Percentiles rank a stretch among this genome's conserved stretches.
These are phyloP conservation scores for Zingel zingel DNA, from an alignment of 2,113 vertebrate species.

Conservation along the genomic window DNA sequence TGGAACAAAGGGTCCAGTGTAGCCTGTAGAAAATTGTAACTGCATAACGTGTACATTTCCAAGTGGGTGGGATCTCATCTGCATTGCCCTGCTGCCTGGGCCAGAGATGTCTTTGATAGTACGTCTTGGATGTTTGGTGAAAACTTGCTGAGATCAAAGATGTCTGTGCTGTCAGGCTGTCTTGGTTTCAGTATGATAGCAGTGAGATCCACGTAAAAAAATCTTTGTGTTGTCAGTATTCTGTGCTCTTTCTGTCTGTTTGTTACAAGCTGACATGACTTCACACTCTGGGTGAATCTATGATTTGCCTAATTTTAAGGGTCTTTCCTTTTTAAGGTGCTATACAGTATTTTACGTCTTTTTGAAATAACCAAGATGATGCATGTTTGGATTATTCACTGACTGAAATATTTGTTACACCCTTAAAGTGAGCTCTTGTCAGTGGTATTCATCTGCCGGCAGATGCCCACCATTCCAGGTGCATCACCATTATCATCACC, in stretches of 20 bases:
- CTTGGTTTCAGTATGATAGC: slow-evolving; percentile 25
- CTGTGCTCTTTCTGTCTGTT: background rate
- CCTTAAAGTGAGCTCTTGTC: slow-evolving; percentile 3
- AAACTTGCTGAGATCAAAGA: slow-evolving; percentile 55
- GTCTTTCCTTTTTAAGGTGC: background rate
- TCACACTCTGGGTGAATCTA: background rate
- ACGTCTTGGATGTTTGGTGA: slow-evolving; percentile 44
- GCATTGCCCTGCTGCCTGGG: slow-evolving; percentile 38
- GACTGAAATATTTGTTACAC: slow-evolving; percentile 5
- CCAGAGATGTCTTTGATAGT: slow-evolving; percentile 60
- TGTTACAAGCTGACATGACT: slow-evolving; percentile 16
- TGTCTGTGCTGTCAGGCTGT: slow-evolving; percentile 30
- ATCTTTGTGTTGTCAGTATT: slow-evolving; percentile 2
- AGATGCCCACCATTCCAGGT: slow-evolving; percentile 33
- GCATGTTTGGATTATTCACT: background rate
- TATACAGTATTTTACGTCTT: slow-evolving; percentile 2
- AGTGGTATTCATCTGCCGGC: slow-evolving; percentile 17
- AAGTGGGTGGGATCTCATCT: slow-evolving; percentile 64
- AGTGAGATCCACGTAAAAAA: slow-evolving; percentile 15
- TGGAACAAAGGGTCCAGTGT: slow-evolving; percentile 70
- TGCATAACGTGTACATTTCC: slow-evolving; percentile 62
- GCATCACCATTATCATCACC: slow-evolving; percentile 5
- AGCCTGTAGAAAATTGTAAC: slow-evolving; percentile 56
- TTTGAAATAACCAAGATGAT: slow-evolving; percentile 5
- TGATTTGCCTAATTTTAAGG: slow-evolving; percentile 17